phyloP scores from a whole-genome alignment of 2,888 invertebrate genomes.

The Xanthorhoe spadicearia region DNA sequence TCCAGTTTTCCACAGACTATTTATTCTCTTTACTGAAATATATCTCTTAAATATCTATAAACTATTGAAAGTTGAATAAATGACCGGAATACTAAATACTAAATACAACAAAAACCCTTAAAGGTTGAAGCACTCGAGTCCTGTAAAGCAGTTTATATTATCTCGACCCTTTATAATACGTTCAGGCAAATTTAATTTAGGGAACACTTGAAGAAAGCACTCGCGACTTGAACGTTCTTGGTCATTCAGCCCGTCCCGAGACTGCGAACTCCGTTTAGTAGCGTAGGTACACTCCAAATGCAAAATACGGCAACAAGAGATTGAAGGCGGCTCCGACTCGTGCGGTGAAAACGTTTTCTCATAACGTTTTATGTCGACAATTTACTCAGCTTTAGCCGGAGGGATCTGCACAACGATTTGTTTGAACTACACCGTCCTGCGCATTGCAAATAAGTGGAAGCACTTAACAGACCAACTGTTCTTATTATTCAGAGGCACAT shows the following conservation, averaged over 20 bases:
- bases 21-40: too few relatives aligned
- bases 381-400: conserved; percentile 67
- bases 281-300: conserved; percentile 60
- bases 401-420: conserved; percentile 65
- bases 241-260: conserved; percentile 51
- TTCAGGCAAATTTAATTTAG: conserved; percentile 31
- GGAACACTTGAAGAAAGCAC: conserved; percentile 23
- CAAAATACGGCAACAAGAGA: conserved; percentile 64
- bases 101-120: conserved; percentile 3
- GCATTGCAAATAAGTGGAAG: conserved; percentile 58
- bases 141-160: conserved; percentile 16
- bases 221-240: conserved; percentile 27
- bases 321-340: conserved; percentile 56
- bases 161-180: conserved; percentile 19
- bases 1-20: too few relatives aligned
- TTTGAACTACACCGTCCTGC: conserved; percentile 60
- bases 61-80: neutral
- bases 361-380: conserved; percentile 74
- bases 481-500: conserved; percentile 28
- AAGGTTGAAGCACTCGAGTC: conserved; percentile 5
- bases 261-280: conserved; percentile 50
- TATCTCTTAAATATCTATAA: neutral
- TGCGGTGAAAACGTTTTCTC: conserved; percentile 68
- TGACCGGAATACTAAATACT: conserved; percentile 2
- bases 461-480: conserved; percentile 47